A percentile compares a stretch with the other conserved stretches of the same genome.
These are phyloP conservation scores for Sinhomidia bicolor DNA, from an alignment of 2,888 invertebrate genomes.

Conservation along the genomic window DNA sequence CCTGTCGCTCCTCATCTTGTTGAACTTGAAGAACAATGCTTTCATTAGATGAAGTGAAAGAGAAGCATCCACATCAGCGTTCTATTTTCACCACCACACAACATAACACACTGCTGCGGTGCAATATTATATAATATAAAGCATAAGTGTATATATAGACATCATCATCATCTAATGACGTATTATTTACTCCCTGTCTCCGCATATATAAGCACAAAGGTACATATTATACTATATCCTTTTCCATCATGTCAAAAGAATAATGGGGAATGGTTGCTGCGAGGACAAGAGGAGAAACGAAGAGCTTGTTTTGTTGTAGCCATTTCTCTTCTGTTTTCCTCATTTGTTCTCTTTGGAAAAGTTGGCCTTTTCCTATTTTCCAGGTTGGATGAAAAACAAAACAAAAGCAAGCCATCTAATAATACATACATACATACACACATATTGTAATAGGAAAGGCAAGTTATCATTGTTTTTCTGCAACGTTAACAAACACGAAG, in stretches of 20 bases:
- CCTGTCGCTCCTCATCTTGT: background rate
- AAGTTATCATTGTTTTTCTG: slow-evolving; percentile 34
- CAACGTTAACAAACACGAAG: slow-evolving; percentile 63
- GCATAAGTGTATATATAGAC: too few relatives aligned
- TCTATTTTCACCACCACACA: too few relatives aligned
- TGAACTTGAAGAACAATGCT: slow-evolving; percentile 4
- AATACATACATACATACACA: slow-evolving; percentile 5
- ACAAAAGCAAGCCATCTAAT: slow-evolving; percentile 44
- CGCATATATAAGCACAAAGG: background rate
- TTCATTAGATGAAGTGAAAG: slow-evolving; percentile 4
- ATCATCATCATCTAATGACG: slow-evolving; percentile 8
- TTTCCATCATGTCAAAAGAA: slow-evolving; percentile 5
- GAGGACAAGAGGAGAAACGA: background rate
- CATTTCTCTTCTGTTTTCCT: slow-evolving; percentile 17
- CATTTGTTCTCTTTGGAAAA: slow-evolving; percentile 20
- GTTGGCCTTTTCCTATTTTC: slow-evolving; percentile 37
- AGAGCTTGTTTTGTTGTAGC: slow-evolving; percentile 36
- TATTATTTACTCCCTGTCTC: background rate
- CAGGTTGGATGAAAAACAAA: slow-evolving; percentile 68
- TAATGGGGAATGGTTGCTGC: slow-evolving; percentile 12
- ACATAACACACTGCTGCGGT: too few relatives aligned
- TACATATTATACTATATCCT: background rate
- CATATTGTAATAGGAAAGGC: too few relatives aligned
- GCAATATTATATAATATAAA: too few relatives aligned
- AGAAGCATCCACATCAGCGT: background rate